phyloP scores from a whole-genome alignment of 1,140 invertebrate genomes.

The Drosophila pruinosa region DNA sequence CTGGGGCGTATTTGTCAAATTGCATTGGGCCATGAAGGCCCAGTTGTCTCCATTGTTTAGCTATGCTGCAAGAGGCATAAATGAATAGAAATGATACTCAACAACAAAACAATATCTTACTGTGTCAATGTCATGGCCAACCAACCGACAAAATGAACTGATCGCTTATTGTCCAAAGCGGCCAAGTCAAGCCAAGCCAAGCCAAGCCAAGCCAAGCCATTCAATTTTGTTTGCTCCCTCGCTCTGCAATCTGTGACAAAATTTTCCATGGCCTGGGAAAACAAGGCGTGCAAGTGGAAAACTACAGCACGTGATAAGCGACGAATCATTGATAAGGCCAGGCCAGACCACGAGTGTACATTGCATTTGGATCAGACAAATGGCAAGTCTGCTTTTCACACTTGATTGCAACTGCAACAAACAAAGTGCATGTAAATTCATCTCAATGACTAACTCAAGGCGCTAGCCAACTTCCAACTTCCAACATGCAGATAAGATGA shows the following conservation, averaged over 20 bases:
- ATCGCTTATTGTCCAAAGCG: constrained; percentile 20
- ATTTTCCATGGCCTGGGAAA: constrained; percentile 61
- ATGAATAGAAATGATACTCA: constrained; percentile 52
- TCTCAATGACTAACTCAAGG: constrained; percentile 12
- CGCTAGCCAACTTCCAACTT: background rate
- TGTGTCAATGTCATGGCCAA: constrained; percentile 72
- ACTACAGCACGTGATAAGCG: constrained; percentile 76
- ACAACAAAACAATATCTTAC: constrained; percentile 45
- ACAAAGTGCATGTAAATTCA: constrained; percentile 44
- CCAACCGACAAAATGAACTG: constrained; percentile 34
- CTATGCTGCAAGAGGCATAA: constrained; percentile 73
- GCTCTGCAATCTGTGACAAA: constrained; percentile 32
- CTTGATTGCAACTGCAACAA: constrained; percentile 50
- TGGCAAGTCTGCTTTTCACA: constrained; percentile 21
- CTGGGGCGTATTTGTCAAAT: constrained; percentile 47
- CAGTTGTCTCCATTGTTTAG: constrained; percentile 23
- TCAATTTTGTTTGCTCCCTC: too few relatives aligned
- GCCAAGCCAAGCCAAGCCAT: constrained; percentile 8
- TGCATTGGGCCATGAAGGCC: constrained; percentile 54
- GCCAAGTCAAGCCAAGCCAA: constrained; percentile 4
- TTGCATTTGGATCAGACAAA: constrained; percentile 8
- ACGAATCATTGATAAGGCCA: constrained; percentile 48
- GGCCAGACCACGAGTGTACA: constrained; percentile 36
- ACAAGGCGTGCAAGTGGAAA: constrained; percentile 56
- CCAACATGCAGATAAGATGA: background rate